Percentiles rank a stretch among this genome's conserved stretches.
These are phyloP conservation scores for Oophaga sylvatica DNA, from an alignment of 2,797 vertebrate genomes.

Conservation along the genomic window DNA sequence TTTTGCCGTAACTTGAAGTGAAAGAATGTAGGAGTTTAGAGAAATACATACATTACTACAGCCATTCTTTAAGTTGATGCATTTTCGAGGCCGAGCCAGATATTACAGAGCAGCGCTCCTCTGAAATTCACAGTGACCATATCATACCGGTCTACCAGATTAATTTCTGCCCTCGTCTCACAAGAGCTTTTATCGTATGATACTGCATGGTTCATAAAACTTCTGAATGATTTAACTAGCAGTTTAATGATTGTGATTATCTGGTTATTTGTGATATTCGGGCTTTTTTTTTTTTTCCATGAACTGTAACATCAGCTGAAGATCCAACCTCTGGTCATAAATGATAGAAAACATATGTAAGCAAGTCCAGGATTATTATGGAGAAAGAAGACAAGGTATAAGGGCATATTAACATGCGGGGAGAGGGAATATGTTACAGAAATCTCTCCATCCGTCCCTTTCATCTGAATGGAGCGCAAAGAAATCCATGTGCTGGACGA, in stretches of 20 bases:
- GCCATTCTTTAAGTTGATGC: background rate
- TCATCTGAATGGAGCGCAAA: no score
- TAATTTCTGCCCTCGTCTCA: background rate
- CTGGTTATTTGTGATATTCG: background rate
- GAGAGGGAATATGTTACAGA: no score
- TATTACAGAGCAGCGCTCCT: background rate
- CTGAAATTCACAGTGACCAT: background rate
- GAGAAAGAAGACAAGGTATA: background rate
- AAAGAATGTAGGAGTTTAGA: conserved; percentile 15
- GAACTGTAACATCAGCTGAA: background rate
- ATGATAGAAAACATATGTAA: background rate
- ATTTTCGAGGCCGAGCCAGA: background rate
- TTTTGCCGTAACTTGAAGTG: conserved; percentile 30
- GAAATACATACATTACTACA: background rate
- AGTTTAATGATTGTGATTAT: background rate
- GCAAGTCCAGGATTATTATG: background rate
- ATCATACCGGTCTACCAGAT: background rate
- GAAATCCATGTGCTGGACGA: no score
- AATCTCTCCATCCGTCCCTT: no score
- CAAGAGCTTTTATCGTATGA: background rate
- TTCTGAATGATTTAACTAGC: background rate
- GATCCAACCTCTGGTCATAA: background rate
- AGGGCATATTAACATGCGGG: no score
- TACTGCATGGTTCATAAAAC: background rate
- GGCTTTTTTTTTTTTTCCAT: background rate